Percentiles rank a stretch among this genome's conserved stretches.
Conservation (phyloP, 1,140 invertebrate genomes). For the Lepeophtheirus salmonis region DNA sequence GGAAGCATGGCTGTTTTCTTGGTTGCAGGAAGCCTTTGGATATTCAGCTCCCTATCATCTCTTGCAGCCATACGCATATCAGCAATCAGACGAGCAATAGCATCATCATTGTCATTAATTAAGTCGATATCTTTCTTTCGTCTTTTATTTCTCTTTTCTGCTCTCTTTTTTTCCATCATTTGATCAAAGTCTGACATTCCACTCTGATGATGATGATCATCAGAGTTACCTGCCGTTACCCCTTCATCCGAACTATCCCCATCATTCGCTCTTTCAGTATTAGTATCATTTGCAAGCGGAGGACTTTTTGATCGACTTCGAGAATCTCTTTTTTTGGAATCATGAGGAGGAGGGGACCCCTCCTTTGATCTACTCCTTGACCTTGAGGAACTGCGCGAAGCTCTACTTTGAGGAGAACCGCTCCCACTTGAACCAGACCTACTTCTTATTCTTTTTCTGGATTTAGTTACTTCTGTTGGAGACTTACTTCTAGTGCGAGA, state of each 20-base stretch:
- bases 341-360: not conserved
- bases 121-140: conserved; percentile 70
- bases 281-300: not conserved
- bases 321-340: too few species aligned
- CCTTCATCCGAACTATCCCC: not conserved
- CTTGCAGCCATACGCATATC: conserved; percentile 17
- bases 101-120: conserved; percentile 93
- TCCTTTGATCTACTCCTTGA: not conserved
- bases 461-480: not conserved
- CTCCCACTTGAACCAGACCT: conserved; percentile 7
- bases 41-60: conserved; percentile 44
- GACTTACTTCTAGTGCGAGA: conserved; percentile 4
- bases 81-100: conserved; percentile 65
- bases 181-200: conserved; percentile 57
- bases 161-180: conserved; percentile 56
- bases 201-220: not conserved
- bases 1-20: conserved; percentile 77
- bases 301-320: not conserved
- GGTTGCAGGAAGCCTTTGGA: conserved; percentile 58
- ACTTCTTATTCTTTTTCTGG: not conserved
- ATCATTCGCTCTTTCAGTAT: not conserved
- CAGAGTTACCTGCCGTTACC: not conserved
- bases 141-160: conserved; percentile 50
- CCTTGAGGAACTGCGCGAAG: not conserved
- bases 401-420: not conserved